Evolutionary conservation across 2,113 vertebrate species (phyloP).

Genomic region (Ceyx margarethae): DNA sequence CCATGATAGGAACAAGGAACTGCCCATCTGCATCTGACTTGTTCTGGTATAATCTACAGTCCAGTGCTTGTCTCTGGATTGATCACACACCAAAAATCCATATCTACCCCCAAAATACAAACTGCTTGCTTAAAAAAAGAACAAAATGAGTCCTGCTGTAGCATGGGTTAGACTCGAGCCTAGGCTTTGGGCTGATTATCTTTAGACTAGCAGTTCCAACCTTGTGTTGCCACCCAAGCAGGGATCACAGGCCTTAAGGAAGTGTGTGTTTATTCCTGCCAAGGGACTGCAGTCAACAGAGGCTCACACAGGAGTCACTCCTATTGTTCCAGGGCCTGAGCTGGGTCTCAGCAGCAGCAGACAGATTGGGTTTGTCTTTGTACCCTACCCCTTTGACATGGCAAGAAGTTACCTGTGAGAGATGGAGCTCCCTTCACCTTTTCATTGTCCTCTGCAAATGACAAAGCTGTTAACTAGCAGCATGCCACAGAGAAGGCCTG

Average conservation of each 20-base stretch:
- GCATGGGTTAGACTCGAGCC: not conserved
- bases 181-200: not conserved
- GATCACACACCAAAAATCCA: not conserved
- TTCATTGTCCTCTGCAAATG: not conserved
- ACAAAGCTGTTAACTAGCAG: not conserved
- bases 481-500: not conserved
- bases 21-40: not conserved
- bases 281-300: not conserved
- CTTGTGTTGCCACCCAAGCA: not conserved
- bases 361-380: not conserved
- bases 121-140: not conserved
- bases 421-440: not conserved
- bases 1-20: not conserved
- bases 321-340: not conserved
- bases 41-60: not conserved
- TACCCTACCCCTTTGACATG: fast-evolving
- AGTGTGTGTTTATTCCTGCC: not conserved
- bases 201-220: not conserved
- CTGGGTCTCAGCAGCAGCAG: not conserved
- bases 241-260: not conserved
- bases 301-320: not conserved
- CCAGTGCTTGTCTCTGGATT: not conserved
- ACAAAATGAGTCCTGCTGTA: not conserved
- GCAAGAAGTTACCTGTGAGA: not conserved
- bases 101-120: not conserved